These are phyloP conservation scores for Cataglyphis hispanica DNA, from an alignment of 1,140 invertebrate genomes.

Conservation along the genomic window DNA sequence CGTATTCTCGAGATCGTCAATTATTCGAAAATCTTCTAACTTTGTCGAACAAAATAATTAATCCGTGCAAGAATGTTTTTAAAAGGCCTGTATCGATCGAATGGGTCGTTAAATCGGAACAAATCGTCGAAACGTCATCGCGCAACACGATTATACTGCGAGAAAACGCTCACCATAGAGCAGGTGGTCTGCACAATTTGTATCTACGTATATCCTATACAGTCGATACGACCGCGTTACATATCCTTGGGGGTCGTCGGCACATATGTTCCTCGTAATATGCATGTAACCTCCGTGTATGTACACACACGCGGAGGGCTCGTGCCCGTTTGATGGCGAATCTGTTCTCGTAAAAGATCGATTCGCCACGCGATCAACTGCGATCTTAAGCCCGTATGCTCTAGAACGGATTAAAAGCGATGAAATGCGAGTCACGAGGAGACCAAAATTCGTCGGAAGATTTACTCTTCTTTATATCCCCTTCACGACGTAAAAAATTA, in stretches of 20 bases:
- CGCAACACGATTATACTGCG: not conserved
- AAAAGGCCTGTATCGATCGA: not conserved
- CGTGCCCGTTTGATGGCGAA: slow-evolving; percentile 70
- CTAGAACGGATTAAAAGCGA: slow-evolving; percentile 47
- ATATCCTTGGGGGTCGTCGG: slow-evolving; percentile 69
- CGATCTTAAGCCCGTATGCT: slow-evolving; percentile 64
- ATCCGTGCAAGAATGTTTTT: not conserved
- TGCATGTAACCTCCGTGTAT: slow-evolving; percentile 75
- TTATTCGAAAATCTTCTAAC: not conserved
- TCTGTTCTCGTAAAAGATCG: slow-evolving; percentile 77
- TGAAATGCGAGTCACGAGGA: slow-evolving; percentile 29
- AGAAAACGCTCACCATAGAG: slow-evolving; percentile 52
- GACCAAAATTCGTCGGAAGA: not conserved
- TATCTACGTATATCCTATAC: slow-evolving; percentile 73
- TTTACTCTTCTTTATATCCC: slow-evolving; percentile 1
- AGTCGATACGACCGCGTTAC: slow-evolving; percentile 76
- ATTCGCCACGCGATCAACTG: slow-evolving; percentile 72
- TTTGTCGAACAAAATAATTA: not conserved
- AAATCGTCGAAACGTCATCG: not conserved
- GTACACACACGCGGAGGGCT: slow-evolving; percentile 52
- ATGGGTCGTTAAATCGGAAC: not conserved
- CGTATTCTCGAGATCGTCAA: not conserved
- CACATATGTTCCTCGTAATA: slow-evolving; percentile 81
- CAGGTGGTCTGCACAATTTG: slow-evolving; percentile 78
- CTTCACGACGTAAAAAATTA: slow-evolving; percentile 10